A percentile compares a stretch with the other conserved stretches of the same genome.
Evolutionary conservation across 92 coral and sea anemone species (phyloP).

Genomic region (Siderastrea radians): DNA sequence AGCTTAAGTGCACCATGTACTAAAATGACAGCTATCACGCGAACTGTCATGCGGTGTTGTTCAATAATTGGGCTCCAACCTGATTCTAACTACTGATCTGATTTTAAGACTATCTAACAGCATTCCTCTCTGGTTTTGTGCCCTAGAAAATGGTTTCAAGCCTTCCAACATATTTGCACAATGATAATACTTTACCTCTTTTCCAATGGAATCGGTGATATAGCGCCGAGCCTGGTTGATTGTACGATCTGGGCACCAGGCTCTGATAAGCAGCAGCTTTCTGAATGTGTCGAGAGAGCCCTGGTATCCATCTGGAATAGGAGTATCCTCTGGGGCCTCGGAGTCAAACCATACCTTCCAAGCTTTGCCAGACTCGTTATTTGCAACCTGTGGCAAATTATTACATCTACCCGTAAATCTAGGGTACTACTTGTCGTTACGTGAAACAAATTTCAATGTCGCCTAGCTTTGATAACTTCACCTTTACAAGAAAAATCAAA

Average conservation of each 20-base stretch:
- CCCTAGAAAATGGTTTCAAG: neutral
- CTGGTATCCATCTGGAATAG: constrained; percentile 97
- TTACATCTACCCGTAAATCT: neutral
- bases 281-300: constrained; percentile 97
- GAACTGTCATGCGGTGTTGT: too few relatives aligned
- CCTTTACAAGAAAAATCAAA: too few relatives aligned
- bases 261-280: constrained; percentile 90
- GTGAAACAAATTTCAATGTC: neutral
- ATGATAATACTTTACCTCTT: constrained; percentile 60
- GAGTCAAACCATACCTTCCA: constrained; percentile 99
- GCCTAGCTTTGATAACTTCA: too few relatives aligned
- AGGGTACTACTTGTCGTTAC: neutral
- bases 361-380: constrained; percentile 87
- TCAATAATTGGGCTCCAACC: too few relatives aligned
- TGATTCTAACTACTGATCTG: too few relatives aligned
- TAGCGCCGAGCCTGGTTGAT: constrained; percentile 95
- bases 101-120: too few relatives aligned
- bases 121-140: neutral
- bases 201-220: constrained; percentile 94
- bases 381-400: constrained; percentile 66
- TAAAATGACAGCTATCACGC: too few relatives aligned
- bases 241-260: constrained; percentile 99
- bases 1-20: too few relatives aligned
- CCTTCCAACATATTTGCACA: too few relatives aligned
- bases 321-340: constrained; percentile 96